phyloP scores from a whole-genome alignment of 1,140 invertebrate genomes.

The Medauroidea extradentata region DNA sequence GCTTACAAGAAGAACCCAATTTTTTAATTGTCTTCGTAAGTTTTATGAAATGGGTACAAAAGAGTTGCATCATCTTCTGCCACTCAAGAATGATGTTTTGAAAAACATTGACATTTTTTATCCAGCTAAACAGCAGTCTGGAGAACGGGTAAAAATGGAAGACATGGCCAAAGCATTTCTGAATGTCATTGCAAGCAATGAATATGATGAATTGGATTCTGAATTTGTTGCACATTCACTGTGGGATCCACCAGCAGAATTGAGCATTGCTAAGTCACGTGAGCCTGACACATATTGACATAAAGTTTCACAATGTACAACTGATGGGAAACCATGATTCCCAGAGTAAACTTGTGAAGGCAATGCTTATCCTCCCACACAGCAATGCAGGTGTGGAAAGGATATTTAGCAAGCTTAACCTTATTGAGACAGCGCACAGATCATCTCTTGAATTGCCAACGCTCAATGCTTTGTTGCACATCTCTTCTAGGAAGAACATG shows the following conservation, averaged over 20 bases:
- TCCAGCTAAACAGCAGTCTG: neutral
- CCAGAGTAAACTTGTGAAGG: neutral
- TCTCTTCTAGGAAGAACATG: neutral
- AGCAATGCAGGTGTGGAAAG: conserved; percentile 1
- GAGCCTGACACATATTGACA: neutral
- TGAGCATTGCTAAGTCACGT: neutral
- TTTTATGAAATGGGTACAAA: conserved; percentile 5
- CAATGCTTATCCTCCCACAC: neutral
- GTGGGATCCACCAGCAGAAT: neutral
- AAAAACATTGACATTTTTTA: neutral
- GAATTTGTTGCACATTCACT: neutral
- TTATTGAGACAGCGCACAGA: neutral
- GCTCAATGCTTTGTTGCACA: neutral
- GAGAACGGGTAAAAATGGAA: neutral
- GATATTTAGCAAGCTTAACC: neutral
- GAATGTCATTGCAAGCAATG: neutral
- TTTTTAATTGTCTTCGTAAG: neutral
- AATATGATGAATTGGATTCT: neutral
- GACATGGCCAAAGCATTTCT: neutral
- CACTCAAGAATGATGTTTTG: neutral
- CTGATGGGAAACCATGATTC: neutral
- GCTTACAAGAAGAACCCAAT: neutral
- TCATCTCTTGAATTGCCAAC: neutral
- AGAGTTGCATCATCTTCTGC: neutral
- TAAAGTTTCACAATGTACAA: neutral